A percentile compares a stretch with the other conserved stretches of the same genome.
phyloP scores from a whole-genome alignment of 2,888 invertebrate species.

The Pseudolycoriella hygida region DNA sequence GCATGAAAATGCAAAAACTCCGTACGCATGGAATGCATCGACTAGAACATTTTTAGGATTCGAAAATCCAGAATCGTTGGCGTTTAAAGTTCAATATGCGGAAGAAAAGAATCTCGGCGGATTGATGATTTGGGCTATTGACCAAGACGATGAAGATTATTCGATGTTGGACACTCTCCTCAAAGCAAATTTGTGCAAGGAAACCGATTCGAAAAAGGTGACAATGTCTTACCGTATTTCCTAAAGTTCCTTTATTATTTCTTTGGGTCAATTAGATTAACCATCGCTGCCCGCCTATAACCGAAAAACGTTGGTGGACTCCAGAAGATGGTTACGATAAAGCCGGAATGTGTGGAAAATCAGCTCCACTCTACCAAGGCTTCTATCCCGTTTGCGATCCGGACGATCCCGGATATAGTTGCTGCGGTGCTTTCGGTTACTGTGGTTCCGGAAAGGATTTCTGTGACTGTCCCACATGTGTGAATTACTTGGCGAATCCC shows the following conservation, averaged over 20 bases:
- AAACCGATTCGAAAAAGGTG: too few relatives aligned
- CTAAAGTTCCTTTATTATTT: too few relatives aligned
- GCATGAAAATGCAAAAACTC: neutral
- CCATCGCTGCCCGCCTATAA: neutral
- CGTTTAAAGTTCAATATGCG: conserved; percentile 2
- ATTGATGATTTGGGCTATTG: conserved; percentile 3
- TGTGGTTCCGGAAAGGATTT: conserved; percentile 1
- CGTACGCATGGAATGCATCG: neutral
- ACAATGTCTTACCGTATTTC: too few relatives aligned
- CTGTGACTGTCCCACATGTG: neutral
- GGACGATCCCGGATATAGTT: conserved; percentile 4
- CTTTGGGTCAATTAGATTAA: too few relatives aligned
- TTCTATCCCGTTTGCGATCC: conserved; percentile 2
- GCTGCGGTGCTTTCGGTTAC: neutral
- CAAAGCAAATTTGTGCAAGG: conserved; percentile 1
- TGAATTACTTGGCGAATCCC: neutral
- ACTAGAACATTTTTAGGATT: neutral
- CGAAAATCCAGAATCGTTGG: conserved; percentile 1
- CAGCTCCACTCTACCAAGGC: neutral
- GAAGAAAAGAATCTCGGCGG: conserved; percentile 1
- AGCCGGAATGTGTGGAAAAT: neutral
- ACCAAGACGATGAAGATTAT: conserved; percentile 2
- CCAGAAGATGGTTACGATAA: neutral
- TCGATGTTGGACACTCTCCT: neutral
- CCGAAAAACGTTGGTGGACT: conserved; percentile 3